Evolutionary conservation across 2,888 invertebrate species (phyloP).

Genomic region (Electrophaes corylata): DNA sequence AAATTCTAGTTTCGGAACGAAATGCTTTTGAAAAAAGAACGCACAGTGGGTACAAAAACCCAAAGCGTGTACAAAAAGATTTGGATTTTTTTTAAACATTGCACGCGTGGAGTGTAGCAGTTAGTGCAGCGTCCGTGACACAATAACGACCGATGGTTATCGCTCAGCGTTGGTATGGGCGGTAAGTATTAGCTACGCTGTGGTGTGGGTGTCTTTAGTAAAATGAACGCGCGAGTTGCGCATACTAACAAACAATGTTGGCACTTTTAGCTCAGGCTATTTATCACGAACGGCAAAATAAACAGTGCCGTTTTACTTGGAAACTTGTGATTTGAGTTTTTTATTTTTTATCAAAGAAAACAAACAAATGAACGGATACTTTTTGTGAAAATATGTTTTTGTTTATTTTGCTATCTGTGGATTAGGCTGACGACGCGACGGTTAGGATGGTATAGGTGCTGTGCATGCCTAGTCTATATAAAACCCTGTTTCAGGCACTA

Average conservation of each 20-base stretch:
- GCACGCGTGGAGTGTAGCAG: conserved; percentile 74
- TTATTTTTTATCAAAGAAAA: background rate
- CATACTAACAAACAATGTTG: conserved; percentile 35
- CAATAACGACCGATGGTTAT: conserved; percentile 78
- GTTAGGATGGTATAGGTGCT: too few species aligned
- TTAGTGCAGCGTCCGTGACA: conserved; percentile 79
- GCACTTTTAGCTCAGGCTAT: conserved; percentile 26
- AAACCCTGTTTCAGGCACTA: too few species aligned
- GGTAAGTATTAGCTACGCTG: conserved; percentile 14
- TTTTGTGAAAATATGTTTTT: background rate
- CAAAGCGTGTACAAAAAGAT: conserved; percentile 32
- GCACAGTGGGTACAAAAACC: conserved; percentile 52
- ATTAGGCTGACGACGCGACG: too few species aligned
- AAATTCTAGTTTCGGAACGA: conserved; percentile 49
- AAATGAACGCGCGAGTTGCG: conserved; percentile 33
- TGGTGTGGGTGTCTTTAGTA: conserved; percentile 36
- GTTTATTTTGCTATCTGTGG: background rate
- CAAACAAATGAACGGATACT: background rate
- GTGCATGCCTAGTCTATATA: too few species aligned
- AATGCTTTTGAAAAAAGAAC: conserved; percentile 43
- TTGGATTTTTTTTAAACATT: conserved; percentile 51
- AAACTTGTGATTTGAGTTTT: conserved; percentile 15
- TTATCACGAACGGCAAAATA: conserved; percentile 28
- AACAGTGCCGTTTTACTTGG: conserved; percentile 23
- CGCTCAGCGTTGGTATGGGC: conserved; percentile 44